Evolutionary conservation across 2,888 invertebrate species (phyloP), one percentile per base, ranked within the genome.

Genomic region (Andrena bucephala): DNA sequence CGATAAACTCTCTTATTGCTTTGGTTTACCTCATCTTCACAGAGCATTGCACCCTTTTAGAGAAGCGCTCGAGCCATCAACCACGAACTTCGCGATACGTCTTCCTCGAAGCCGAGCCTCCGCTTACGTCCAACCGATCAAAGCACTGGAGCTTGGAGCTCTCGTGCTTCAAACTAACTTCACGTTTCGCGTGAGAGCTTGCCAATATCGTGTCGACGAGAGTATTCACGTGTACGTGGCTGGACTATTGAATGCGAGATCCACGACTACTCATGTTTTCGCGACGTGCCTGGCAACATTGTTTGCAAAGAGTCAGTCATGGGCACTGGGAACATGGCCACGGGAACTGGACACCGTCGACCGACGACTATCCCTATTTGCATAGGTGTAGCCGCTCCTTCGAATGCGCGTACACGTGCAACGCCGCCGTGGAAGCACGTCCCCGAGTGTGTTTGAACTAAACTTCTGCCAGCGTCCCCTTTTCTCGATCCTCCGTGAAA

Each of bases 221-320:
- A 48, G 24, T 10, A 63, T 57, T 57, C 69, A 13, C 27, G 27
- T 27, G 42, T 42, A 62, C 70, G 70, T 42, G n/a, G 3, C 3
- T 60, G 42, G 73, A 66, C 54, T 72, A 65, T 36, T 33, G 62
- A 54, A 50, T 67, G 65, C 48, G 33, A 16, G 50, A 65, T 31
- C 31, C 50, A 5, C 31, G 69, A 77, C 81, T 86, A 85, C 86
- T 86, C 79, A 85, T 65, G 81, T 77, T 76, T 74, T 80, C 60
- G 72, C 69, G 85, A 86, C 85, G 86, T 80, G 81, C 87, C 88
- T 87, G 85, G 86, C 68, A 88, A 90, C 90, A 90, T 89, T 91
- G 91, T 91, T 91, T 90, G 88, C 89, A 88, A 90, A 90, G 88
- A 87, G 87, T 88, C 85, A 83, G 84, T 27, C 87, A 70, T 62